These are phyloP conservation scores for Dasyurus viverrinus DNA, from an alignment of 2,113 vertebrate species.

Conservation along the genomic window DNA sequence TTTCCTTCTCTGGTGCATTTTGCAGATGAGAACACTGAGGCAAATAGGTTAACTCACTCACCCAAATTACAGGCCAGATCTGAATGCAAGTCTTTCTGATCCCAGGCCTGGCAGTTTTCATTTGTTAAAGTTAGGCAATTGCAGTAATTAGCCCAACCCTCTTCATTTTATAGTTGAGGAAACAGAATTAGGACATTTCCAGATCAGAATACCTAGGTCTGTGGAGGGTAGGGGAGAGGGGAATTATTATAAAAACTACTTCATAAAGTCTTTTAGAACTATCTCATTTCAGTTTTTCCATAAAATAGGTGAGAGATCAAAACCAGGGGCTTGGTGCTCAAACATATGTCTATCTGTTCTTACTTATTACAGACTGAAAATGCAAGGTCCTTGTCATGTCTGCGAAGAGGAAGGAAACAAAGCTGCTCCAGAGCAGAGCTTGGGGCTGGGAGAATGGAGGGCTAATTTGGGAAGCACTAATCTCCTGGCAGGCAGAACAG, in stretches of 20 bases:
- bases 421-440: not conserved
- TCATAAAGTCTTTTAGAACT: not conserved
- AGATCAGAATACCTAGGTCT: not conserved
- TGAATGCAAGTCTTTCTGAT: not conserved
- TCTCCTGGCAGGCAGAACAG: conserved; percentile 6
- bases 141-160: not conserved
- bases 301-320: not conserved
- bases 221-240: too few relatives aligned
- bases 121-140: not conserved
- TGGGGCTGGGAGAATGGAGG: not conserved
- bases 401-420: not conserved
- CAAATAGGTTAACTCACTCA: not conserved
- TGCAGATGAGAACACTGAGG: not conserved
- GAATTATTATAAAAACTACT: not conserved
- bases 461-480: conserved; percentile 6
- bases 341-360: not conserved
- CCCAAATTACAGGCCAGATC: not conserved
- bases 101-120: not conserved
- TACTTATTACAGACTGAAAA: conserved; percentile 14
- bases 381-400: conserved; percentile 3
- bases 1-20: not conserved
- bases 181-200: not conserved
- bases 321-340: not conserved
- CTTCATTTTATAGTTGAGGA: not conserved
- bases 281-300: not conserved